These are phyloP conservation scores for Drosophila bunnanda DNA, from an alignment of 2,888 invertebrate species.

Conservation along the genomic window DNA sequence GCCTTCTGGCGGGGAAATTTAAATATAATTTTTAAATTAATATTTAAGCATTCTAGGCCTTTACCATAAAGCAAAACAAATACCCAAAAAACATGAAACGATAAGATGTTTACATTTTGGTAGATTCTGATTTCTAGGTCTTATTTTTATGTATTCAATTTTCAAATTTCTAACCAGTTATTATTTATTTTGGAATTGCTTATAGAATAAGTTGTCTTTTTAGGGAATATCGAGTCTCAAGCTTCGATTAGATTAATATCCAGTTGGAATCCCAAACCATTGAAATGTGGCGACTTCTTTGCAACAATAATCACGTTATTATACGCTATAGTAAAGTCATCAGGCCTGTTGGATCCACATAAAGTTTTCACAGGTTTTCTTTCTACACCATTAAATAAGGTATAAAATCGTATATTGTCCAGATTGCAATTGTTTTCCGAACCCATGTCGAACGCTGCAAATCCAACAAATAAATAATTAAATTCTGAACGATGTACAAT, in stretches of 20 bases:
- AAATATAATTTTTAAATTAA: not conserved
- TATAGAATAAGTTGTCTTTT: not conserved
- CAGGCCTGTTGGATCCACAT: constrained; percentile 84
- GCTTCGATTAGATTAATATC: constrained; percentile 19
- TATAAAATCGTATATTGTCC: constrained; percentile 87
- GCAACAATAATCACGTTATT: constrained; percentile 85
- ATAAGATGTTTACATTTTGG: not conserved
- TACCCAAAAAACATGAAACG: not conserved
- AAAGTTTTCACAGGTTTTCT: constrained; percentile 81
- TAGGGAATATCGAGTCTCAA: not conserved
- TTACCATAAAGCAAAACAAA: too few relatives aligned
- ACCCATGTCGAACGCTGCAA: constrained; percentile 87
- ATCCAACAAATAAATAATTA: not conserved
- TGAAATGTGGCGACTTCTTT: constrained; percentile 88
- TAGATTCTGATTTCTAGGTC: not conserved
- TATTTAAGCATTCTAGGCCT: too few relatives aligned
- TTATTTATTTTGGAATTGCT: not conserved
- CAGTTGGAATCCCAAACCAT: constrained; percentile 90
- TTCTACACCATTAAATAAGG: constrained; percentile 62
- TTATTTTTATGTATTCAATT: too few relatives aligned
- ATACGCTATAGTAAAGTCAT: constrained; percentile 79
- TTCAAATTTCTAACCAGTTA: too few relatives aligned
- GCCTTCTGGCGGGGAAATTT: not conserved
- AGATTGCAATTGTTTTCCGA: constrained; percentile 86
- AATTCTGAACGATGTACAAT: not conserved